Evolutionary conservation across 2,113 vertebrate species (phyloP).

Genomic region (Apaloderma vittatum): DNA sequence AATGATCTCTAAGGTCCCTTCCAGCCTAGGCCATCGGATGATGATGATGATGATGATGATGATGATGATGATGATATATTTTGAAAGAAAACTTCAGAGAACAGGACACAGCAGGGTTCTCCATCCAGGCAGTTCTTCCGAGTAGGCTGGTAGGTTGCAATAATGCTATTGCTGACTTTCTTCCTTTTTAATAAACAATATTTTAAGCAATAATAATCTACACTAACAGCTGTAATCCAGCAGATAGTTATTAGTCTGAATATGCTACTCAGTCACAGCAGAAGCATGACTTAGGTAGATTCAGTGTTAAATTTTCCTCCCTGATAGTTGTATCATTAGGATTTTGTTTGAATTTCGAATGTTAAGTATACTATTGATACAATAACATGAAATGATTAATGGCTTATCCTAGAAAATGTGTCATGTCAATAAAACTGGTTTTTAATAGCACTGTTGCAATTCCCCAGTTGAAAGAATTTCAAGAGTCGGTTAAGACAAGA

Average conservation of each 20-base stretch:
- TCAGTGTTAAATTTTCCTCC: background rate
- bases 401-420: background rate
- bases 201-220: background rate
- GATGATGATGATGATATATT: too few relatives aligned
- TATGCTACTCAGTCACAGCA: background rate
- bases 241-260: background rate
- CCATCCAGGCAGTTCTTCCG: background rate
- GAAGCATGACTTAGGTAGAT: background rate
- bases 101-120: background rate
- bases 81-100: background rate
- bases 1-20: too few relatives aligned
- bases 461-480: constrained; percentile 39
- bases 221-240: background rate
- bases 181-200: background rate
- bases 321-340: background rate
- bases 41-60: too few relatives aligned
- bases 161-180: background rate
- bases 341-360: constrained; percentile 6
- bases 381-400: constrained; percentile 16
- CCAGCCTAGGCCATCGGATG: too few relatives aligned
- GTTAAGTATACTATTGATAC: background rate
- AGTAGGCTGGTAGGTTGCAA: background rate
- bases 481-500: constrained; percentile 31
- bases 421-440: constrained; percentile 21
- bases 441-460: constrained; percentile 21